Percentiles rank a stretch among this genome's conserved stretches.
These are phyloP conservation scores for Menura novaehollandiae DNA, from an alignment of 2,113 vertebrate genomes.

Conservation along the genomic window DNA sequence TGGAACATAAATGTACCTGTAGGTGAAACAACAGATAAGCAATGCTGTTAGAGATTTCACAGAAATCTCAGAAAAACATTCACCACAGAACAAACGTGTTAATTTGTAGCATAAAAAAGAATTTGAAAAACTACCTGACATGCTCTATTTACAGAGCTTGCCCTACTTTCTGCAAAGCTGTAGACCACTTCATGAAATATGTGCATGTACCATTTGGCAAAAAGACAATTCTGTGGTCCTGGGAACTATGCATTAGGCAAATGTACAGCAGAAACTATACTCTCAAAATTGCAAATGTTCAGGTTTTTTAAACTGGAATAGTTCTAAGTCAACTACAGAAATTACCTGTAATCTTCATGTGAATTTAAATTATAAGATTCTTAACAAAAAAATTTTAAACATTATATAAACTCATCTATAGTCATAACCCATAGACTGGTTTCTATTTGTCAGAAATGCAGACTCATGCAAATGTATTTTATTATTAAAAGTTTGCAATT, in stretches of 20 bases:
- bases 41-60: background rate
- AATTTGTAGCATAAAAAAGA: background rate
- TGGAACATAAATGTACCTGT: slow-evolving; percentile 93
- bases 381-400: background rate
- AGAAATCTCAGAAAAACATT: background rate
- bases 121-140: background rate
- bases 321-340: background rate
- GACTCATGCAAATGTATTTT: background rate
- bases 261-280: background rate
- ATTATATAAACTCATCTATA: background rate
- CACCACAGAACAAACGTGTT: background rate
- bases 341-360: background rate
- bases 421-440: background rate
- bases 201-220: background rate
- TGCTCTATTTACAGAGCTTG: background rate
- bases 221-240: background rate
- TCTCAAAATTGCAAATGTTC: background rate
- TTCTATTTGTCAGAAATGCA: background rate
- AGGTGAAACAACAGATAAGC: slow-evolving; percentile 19
- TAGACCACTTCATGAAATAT: background rate
- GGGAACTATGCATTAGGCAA: background rate
- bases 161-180: background rate
- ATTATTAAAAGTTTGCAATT: background rate
- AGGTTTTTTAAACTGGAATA: background rate
- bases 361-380: background rate